Conservation (phyloP, 2,797 vertebrate species). For the Periparus ater region DNA sequence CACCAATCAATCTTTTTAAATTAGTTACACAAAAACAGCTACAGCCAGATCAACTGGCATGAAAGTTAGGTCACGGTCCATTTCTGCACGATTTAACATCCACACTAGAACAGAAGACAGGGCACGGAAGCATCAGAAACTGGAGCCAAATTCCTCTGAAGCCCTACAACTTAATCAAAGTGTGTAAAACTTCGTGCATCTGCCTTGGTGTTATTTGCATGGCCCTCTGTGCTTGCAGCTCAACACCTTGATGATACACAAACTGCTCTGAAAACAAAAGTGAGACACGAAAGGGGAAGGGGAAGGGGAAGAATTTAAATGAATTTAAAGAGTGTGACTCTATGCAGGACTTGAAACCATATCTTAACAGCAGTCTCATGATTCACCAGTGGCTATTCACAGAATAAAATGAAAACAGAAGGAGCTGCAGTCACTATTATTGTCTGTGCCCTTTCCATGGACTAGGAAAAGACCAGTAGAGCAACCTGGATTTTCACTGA, state of each 20-base stretch:
- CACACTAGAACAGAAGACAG: neutral
- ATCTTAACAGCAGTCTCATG: neutral
- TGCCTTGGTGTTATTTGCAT: constrained; percentile 11
- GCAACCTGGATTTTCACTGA: neutral
- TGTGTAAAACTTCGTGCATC: constrained; percentile 43
- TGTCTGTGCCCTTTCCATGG: neutral
- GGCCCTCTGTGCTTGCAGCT: neutral
- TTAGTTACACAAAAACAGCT: constrained; percentile 62
- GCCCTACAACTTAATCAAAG: constrained; percentile 47
- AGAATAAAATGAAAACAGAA: neutral
- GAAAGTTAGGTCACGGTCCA: constrained; percentile 45
- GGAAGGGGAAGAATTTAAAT: neutral
- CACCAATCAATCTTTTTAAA: constrained; percentile 67
- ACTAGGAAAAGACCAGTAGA: neutral
- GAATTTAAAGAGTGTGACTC: neutral
- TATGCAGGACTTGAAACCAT: neutral
- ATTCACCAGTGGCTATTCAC: neutral
- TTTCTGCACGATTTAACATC: constrained; percentile 57
- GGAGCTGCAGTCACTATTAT: neutral
- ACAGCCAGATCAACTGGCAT: constrained; percentile 27
- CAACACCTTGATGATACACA: neutral
- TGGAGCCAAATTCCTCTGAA: constrained; percentile 21
- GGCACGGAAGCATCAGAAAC: neutral
- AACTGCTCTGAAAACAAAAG: neutral
- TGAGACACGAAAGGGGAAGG: too few species aligned